Evolutionary conservation across 2,888 invertebrate genomes (phyloP).

Genomic region (Diplolepis rosae): DNA sequence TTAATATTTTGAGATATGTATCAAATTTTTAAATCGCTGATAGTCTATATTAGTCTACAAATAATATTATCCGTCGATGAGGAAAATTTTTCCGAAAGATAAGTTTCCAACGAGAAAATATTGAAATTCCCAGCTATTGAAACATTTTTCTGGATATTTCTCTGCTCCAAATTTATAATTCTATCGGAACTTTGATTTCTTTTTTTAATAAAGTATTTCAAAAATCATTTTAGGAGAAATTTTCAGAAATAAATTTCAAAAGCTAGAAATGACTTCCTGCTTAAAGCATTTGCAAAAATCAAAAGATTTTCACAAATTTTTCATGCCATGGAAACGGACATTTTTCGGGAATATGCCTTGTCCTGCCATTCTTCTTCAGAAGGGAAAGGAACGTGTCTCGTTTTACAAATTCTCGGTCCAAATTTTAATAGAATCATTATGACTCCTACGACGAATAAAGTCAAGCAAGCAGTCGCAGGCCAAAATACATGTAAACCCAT

Average conservation of each 20-base stretch:
- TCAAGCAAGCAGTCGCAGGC: constrained; percentile 84
- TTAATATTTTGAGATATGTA: not conserved
- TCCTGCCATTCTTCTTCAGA: constrained; percentile 82
- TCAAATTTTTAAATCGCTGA: not conserved
- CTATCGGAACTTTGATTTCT: too few species aligned
- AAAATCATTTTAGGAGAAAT: not conserved
- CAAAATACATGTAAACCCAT: constrained; percentile 86
- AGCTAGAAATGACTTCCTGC: not conserved
- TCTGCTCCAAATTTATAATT: not conserved
- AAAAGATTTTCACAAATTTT: not conserved
- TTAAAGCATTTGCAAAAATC: not conserved
- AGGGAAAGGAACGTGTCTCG: constrained; percentile 81
- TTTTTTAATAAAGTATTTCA: too few species aligned
- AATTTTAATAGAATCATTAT: constrained; percentile 85
- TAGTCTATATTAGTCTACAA: not conserved
- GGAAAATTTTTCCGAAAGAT: not conserved
- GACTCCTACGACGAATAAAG: constrained; percentile 83
- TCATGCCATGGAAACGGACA: constrained; percentile 68
- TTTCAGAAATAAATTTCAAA: not conserved
- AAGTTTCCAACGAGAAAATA: not conserved
- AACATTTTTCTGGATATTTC: not conserved
- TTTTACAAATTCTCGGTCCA: constrained; percentile 82
- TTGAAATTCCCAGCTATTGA: not conserved
- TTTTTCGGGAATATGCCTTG: constrained; percentile 75
- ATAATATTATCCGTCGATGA: not conserved